phyloP scores from a whole-genome alignment of 2,113 vertebrate species.

The Furnarius figulus region DNA sequence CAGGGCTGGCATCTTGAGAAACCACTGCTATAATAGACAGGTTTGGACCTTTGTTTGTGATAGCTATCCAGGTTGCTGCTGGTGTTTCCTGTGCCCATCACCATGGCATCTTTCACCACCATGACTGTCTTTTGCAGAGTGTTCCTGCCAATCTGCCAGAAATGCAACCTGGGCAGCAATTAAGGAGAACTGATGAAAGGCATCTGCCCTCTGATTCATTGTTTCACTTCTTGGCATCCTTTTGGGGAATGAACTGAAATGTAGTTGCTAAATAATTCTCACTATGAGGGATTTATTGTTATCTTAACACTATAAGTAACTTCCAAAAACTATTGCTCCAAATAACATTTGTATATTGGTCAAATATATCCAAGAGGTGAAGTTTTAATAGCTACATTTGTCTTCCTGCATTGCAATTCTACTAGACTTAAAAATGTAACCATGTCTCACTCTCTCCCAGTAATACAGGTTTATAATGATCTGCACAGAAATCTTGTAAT shows the following conservation, averaged over 20 bases:
- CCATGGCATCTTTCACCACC: neutral
- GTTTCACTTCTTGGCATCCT: neutral
- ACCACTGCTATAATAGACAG: neutral
- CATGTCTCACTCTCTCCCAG: neutral
- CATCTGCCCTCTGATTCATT: neutral
- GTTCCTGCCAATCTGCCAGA: neutral
- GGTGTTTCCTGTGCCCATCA: neutral
- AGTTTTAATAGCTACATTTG: neutral
- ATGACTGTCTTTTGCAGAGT: neutral
- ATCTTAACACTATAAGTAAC: neutral
- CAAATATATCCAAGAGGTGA: neutral
- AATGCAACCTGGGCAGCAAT: neutral
- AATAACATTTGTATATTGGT: neutral
- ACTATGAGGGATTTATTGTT: neutral
- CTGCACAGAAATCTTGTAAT: neutral
- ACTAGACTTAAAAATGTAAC: neutral
- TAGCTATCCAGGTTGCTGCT: neutral
- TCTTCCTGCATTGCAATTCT: neutral
- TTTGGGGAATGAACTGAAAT: neutral
- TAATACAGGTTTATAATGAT: neutral
- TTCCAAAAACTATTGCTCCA: neutral
- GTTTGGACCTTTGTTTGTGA: neutral
- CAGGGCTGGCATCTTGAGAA: neutral
- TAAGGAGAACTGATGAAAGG: neutral
- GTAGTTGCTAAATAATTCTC: neutral